Base-by-base conservation (phyloP, 1,140 invertebrate species). In the Ectropis grisescens region DNA sequence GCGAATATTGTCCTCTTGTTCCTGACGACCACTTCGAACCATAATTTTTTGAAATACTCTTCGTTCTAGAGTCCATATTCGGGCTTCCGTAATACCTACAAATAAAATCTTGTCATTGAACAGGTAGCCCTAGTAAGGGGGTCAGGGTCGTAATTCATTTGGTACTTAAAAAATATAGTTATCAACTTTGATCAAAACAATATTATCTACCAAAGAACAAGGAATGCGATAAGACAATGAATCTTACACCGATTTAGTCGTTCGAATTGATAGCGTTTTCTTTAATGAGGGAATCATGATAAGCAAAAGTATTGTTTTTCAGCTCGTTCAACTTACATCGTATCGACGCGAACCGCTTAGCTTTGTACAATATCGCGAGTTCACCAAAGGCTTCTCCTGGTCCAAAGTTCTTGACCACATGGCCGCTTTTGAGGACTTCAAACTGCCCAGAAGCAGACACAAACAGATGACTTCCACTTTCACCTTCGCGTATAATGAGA, bases 331-430 rank as follows among this genome's bases (percentile, higher is more conserved):
- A 68, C 64, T 83, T 82, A 90, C 89, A 93, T 85, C 86, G 86
- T 35, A 96, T 91, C 2, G 93, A 91, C 12, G 94, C 93, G 27
- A 93, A 91, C 56, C 95, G 81, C 49, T 93, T 95, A 14, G 94
- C 95, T 82, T 96, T 97, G 75, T 97, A 98, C 2, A 98, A 82
- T 53, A 97, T 91, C 1, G 96, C 95, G 14, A 98, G 82, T 84
- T 98, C 96, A 12, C 96, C 96, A 74, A 98, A 98, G 1, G 93
- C 95, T 45, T 93, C 90, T 9, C 93, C 94, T 0, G 91, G 87
- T 1, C 91, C 89, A 65, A 98, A 93, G 36, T 83, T 89, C 28
- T 90, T 90, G 19, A 95, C 86, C 8, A 90, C 85, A 42, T 90
- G 88, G 16, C 89, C 87, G 44, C 89, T 88, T 59, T 96, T 95